Evolutionary conservation across 2,888 invertebrate genomes (phyloP), one percentile per base, ranked within the genome.

Genomic region (Osmoderma eremita): DNA sequence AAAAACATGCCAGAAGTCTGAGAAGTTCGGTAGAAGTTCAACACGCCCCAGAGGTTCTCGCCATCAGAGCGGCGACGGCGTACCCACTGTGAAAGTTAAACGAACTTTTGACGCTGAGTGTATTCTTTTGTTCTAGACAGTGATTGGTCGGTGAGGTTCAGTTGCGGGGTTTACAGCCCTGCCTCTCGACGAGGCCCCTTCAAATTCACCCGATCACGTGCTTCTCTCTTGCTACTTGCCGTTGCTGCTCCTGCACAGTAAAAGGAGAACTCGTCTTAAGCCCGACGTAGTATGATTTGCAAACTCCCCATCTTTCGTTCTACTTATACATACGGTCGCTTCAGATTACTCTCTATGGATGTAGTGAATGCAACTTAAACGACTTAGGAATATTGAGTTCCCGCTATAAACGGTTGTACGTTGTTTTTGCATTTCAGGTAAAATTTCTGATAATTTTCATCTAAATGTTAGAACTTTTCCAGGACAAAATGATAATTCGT

Each of bases 81-180:
- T 20, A 48, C 49, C 58, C 56, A 69, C 69, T 69, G 70, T 56
- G 66, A 58, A 71, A 70, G 67, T 70, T 70, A 71, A 45, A 61
- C 51, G 56, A 72, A 73, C 73, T 75, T 81, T 79, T 80, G 76
- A 65, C 76, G 72, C 73, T 65, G 80, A 80, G 76, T 80, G 80
- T 81, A 81, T 80, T 80, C 82, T 81, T 81, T 82, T 82, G 82
- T 82, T 82, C 82, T 82, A 82, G 77, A 72, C 79, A 79, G 78
- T 80, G 82, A 82, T 82, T 82, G 82, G 82, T 81, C 81, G 80
- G 76, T 77, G 78, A 77, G 79, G 78, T 78, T 73, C 77, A 78
- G 79, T 79, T 78, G 79, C 76, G 78, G 80, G 79, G 80, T 76
- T 75, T 75, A 67, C 63, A 65, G 65, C 56, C 67, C 70, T 68